These are phyloP conservation scores for Bolinopsis microptera DNA, from an alignment of 37 sponge, comb jelly and placozoan genomes.

Conservation along the genomic window DNA sequence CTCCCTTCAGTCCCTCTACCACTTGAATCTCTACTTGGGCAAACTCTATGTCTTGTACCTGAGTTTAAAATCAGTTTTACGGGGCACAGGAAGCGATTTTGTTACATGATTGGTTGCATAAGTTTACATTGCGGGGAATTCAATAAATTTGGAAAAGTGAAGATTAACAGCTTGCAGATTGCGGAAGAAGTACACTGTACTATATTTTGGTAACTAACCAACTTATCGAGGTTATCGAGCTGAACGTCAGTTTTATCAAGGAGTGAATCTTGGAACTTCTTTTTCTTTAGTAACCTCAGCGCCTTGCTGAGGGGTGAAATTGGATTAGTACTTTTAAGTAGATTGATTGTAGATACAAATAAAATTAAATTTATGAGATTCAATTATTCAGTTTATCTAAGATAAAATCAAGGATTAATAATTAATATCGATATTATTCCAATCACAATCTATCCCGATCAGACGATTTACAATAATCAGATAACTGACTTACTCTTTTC, in stretches of 20 bases:
- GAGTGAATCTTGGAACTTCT: conserved; percentile 83
- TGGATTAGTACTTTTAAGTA: not conserved
- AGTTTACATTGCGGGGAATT: too few relatives aligned
- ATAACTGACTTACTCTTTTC: conserved; percentile 92
- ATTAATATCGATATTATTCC: too few relatives aligned
- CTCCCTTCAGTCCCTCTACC: conserved; percentile 91
- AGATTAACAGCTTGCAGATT: too few relatives aligned
- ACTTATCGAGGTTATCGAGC: conserved; percentile 85
- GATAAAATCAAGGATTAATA: too few relatives aligned
- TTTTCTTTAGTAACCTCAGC: conserved; percentile 94
- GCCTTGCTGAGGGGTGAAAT: conserved; percentile 74
- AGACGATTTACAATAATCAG: too few relatives aligned
- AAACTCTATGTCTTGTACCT: conserved; percentile 91
- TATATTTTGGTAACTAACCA: too few relatives aligned
- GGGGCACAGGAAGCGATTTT: not conserved
- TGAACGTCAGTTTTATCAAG: conserved; percentile 93
- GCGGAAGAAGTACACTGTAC: too few relatives aligned
- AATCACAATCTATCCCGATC: too few relatives aligned
- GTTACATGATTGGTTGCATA: not conserved
- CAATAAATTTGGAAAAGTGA: too few relatives aligned
- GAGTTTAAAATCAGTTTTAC: not conserved
- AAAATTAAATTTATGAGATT: not conserved
- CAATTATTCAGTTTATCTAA: too few relatives aligned
- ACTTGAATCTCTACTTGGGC: conserved; percentile 95
- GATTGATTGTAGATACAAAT: not conserved